Evolutionary conservation across 2,888 invertebrate genomes (phyloP).

Genomic region (Agapostemon virescens): DNA sequence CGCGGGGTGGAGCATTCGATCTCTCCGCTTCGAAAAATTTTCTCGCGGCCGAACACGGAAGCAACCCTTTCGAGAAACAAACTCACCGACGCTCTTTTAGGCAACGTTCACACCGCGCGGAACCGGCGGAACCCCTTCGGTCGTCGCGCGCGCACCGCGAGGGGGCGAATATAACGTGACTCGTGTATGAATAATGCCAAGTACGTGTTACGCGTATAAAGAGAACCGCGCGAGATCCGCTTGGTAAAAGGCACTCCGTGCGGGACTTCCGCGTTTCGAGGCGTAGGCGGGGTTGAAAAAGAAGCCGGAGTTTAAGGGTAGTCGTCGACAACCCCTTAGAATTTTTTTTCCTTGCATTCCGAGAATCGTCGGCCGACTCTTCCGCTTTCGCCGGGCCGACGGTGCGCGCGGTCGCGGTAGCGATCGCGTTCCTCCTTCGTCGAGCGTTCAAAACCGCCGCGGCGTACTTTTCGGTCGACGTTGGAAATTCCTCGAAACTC

Average conservation of each 20-base stretch:
- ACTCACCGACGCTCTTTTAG: conserved; percentile 60
- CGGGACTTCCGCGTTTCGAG: conserved; percentile 54
- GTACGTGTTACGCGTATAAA: conserved; percentile 57
- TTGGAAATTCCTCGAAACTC: neutral
- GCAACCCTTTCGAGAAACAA: conserved; percentile 3
- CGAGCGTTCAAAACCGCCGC: neutral
- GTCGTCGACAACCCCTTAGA: conserved; percentile 51
- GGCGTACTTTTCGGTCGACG: neutral
- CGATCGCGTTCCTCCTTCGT: conserved; percentile 2
- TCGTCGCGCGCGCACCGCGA: neutral
- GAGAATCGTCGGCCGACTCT: conserved; percentile 17
- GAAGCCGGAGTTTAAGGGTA: conserved; percentile 38
- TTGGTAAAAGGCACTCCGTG: conserved; percentile 51
- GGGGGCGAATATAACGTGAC: conserved; percentile 62
- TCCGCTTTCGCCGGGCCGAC: neutral
- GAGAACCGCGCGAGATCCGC: conserved; percentile 53
- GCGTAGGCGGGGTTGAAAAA: conserved; percentile 46
- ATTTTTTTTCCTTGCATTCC: conserved; percentile 14
- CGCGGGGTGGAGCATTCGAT: neutral
- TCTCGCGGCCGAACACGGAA: neutral
- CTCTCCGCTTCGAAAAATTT: neutral
- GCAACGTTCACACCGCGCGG: conserved; percentile 58
- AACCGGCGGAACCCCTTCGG: conserved; percentile 29
- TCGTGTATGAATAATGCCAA: conserved; percentile 63
- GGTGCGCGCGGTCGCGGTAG: neutral